Evolutionary conservation across 2,113 vertebrate species (phyloP).

Genomic region (Physeter macrocephalus): DNA sequence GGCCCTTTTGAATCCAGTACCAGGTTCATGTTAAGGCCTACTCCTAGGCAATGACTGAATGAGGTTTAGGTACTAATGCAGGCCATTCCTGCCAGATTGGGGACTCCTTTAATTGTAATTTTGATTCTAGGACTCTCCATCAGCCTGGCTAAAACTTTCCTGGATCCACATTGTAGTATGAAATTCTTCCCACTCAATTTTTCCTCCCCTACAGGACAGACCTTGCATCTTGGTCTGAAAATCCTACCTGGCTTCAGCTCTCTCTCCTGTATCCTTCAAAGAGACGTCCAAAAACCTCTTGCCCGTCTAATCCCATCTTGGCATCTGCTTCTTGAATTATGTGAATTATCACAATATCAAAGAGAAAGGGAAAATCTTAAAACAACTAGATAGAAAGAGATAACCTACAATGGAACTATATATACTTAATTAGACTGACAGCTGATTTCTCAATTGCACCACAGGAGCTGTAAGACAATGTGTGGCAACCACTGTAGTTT

Average conservation of each 20-base stretch:
- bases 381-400: not conserved
- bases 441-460: not conserved
- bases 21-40: not conserved
- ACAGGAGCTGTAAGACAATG: not conserved
- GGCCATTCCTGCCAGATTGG: not conserved
- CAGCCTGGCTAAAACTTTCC: not conserved
- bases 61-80: not conserved
- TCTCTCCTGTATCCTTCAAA: not conserved
- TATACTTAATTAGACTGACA: not conserved
- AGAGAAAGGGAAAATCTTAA: slow-evolving; percentile 4
- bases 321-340: not conserved
- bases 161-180: not conserved
- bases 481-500: not conserved
- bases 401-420: not conserved
- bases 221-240: not conserved
- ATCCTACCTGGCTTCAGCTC: not conserved
- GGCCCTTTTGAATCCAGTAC: not conserved
- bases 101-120: not conserved
- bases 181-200: not conserved
- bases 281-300: not conserved
- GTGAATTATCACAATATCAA: not conserved
- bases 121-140: not conserved
- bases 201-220: not conserved
- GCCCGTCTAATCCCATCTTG: not conserved
- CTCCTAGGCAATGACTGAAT: not conserved